Evolutionary conservation across 2,888 invertebrate genomes (phyloP), one percentile per base, ranked within the genome.

Genomic region (Cephus nigrinus): DNA sequence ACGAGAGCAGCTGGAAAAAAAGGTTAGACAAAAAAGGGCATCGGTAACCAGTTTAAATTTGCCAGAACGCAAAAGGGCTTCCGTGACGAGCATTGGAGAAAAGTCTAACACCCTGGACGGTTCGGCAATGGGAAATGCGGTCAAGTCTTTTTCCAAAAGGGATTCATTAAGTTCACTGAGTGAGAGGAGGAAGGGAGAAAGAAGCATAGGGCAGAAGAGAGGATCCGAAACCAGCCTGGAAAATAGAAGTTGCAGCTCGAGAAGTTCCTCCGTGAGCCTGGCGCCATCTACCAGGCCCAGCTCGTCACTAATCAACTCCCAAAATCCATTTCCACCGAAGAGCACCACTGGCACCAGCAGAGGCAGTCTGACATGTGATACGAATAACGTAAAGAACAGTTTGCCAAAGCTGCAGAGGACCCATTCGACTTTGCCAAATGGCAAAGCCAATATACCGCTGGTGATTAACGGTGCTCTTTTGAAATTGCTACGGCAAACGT

Each of bases 391-490:
- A 5, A 87, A 84, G 69, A 82, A 75, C 30, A 81, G 82, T 12
- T 80, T 86, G 73, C 82, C 87, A 15, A 90, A 88, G 77, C 77
- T 89, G 36, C 85, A 87, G 40, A 87, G 86, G 76, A 86, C 82
- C 72, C 87, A 89, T 73, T 84, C 87, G 1, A 88, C 80, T 69
- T 78, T 91, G 68, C 89, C 89, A 78, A 88, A 83, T 32, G 85
- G 87, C 23, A 90, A 88, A 80, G 88, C 91, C 1, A 91, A 91
- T 80, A 91, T 91, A 80, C 91, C 91, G 4, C 80, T 91, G 74
- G 90, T 89, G 68, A 90, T 90, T 81, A 91, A 90, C 78, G 90
- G 86, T 78, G 87, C 88, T 4, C 82, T 91, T n/a, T 82, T 90
- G 34, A 91, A 91, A 85, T 84, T 90, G 40, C 79, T 90, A 32